phyloP scores from a whole-genome alignment of 2,113 vertebrate species.

The Charadrius vociferus region DNA sequence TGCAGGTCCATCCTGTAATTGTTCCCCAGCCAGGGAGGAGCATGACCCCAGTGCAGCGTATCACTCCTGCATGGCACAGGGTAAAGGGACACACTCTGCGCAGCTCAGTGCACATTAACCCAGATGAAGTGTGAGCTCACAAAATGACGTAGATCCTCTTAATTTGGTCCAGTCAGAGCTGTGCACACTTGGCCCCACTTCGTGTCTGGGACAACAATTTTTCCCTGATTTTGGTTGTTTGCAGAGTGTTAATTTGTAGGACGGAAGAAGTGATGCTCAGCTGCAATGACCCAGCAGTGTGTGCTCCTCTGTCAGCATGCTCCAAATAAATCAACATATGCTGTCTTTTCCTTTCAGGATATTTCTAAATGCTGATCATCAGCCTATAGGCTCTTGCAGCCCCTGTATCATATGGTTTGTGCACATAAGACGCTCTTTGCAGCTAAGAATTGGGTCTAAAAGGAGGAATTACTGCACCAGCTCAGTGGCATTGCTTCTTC shows the following conservation, averaged over 20 bases:
- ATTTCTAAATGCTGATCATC: neutral
- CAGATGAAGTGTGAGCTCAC: neutral
- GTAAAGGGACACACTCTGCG: neutral
- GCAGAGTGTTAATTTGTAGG: neutral
- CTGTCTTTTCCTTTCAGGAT: neutral
- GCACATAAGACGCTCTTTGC: neutral
- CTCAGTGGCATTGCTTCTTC: neutral
- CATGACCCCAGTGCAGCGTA: fast-evolving
- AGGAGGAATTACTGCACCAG: neutral
- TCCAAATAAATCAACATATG: neutral
- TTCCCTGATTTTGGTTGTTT: neutral
- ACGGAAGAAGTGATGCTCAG: neutral
- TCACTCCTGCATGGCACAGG: fast-evolving
- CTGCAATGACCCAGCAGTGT: neutral
- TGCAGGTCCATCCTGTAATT: neutral
- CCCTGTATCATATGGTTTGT: neutral
- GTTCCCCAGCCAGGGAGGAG: neutral
- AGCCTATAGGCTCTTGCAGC: neutral
- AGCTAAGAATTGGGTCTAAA: neutral
- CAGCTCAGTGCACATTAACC: neutral
- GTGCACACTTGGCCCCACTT: fast-evolving
- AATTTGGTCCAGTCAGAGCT: neutral
- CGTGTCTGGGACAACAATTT: neutral
- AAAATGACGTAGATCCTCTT: neutral
- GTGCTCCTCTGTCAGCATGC: neutral